phyloP scores from a whole-genome alignment of 53 echinoderm and acorn worm genomes.

The Astropecten irregularis region DNA sequence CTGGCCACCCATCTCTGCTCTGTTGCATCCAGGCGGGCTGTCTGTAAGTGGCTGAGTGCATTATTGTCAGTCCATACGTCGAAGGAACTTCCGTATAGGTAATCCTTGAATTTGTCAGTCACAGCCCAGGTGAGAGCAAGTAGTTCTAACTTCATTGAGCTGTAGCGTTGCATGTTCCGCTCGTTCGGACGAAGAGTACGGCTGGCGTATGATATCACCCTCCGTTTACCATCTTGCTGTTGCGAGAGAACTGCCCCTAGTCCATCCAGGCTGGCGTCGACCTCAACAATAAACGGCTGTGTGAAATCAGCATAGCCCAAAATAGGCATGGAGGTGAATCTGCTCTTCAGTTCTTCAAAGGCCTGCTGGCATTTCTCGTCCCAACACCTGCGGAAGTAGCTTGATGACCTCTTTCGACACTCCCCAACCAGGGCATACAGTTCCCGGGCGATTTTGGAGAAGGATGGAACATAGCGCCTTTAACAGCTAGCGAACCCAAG shows the following conservation, averaged over 20 bases:
- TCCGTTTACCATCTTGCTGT: conserved; percentile 47
- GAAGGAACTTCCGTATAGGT: neutral
- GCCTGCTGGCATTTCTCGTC: conserved; percentile 18
- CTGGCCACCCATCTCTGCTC: too few relatives aligned
- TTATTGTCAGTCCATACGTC: neutral
- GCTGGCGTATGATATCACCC: conserved; percentile 63
- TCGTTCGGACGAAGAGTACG: conserved; percentile 50
- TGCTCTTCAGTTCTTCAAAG: conserved; percentile 51
- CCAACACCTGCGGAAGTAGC: neutral
- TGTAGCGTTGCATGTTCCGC: conserved; percentile 55
- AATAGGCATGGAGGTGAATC: conserved; percentile 29
- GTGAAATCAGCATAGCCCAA: conserved; percentile 65
- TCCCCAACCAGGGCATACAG: neutral
- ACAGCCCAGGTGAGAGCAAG: conserved; percentile 56
- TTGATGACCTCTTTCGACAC: neutral
- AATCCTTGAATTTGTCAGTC: conserved; percentile 13
- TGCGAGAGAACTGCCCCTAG: conserved; percentile 61
- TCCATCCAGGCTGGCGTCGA: conserved; percentile 54
- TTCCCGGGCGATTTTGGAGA: neutral
- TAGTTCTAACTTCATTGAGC: conserved; percentile 54
- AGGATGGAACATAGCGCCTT: neutral
- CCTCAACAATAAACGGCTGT: conserved; percentile 29
- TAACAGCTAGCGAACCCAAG: conserved; percentile 57
- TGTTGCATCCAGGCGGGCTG: too few relatives aligned
- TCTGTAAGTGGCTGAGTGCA: too few relatives aligned